phyloP scores from a whole-genome alignment of 2,888 invertebrate genomes.

The Cerceris ruficornis region DNA sequence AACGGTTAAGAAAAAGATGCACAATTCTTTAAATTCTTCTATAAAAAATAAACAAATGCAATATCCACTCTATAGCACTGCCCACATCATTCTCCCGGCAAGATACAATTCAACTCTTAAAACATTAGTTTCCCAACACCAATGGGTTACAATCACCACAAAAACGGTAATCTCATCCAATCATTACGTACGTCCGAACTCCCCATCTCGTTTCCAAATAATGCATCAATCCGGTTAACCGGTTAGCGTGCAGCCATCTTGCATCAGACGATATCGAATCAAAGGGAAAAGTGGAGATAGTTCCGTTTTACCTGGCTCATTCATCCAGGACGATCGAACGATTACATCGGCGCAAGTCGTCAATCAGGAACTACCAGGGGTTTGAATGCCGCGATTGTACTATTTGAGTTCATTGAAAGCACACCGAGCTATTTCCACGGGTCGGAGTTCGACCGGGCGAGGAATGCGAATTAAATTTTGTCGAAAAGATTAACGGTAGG shows the following conservation, averaged over 20 bases:
- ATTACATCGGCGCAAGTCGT: constrained; percentile 53
- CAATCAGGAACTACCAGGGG: constrained; percentile 42
- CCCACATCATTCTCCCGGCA: no score
- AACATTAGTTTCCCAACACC: no score
- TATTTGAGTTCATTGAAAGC: constrained; percentile 35
- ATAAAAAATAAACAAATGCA: no score
- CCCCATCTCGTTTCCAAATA: neutral
- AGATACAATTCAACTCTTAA: no score
- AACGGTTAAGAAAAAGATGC: no score
- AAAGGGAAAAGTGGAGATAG: constrained; percentile 49
- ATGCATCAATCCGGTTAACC: neutral
- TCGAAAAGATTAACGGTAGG: constrained; percentile 34
- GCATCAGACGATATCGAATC: constrained; percentile 34
- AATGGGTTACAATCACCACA: no score
- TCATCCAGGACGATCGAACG: constrained; percentile 56
- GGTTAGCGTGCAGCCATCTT: neutral
- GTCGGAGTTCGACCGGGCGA: neutral
- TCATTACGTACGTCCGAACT: no score
- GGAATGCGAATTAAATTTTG: constrained; percentile 38
- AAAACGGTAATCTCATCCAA: no score
- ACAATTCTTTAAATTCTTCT: no score
- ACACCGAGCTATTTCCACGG: constrained; percentile 40
- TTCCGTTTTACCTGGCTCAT: constrained; percentile 29
- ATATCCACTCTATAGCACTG: no score
- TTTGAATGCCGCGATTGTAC: constrained; percentile 46